Conservation (phyloP, 2,797 vertebrate genomes). For the Clarias platycephalus region DNA sequence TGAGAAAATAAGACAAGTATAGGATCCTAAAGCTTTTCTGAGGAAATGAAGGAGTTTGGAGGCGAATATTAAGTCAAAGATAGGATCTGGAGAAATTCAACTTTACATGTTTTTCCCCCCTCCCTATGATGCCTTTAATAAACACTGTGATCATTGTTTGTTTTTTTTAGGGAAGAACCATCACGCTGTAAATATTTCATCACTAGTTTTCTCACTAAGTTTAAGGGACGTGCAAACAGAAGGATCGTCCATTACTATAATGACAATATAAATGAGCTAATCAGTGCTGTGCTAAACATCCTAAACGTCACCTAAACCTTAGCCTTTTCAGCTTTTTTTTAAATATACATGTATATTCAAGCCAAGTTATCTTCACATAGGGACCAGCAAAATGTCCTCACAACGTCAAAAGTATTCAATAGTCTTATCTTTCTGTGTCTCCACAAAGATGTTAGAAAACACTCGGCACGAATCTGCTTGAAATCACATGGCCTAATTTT, state of each 20-base stretch:
- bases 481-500: not conserved
- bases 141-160: not conserved
- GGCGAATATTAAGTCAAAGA: not conserved
- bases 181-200: not conserved
- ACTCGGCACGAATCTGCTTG: not conserved
- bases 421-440: not conserved
- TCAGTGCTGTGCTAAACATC: not conserved
- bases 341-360: not conserved
- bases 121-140: not conserved
- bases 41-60: not conserved
- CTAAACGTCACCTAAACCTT: not conserved
- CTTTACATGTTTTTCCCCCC: not conserved
- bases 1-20: not conserved
- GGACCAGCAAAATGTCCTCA: not conserved
- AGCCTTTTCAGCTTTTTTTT: not conserved
- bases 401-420: not conserved
- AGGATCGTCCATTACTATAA: not conserved
- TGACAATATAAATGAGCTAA: not conserved
- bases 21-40: not conserved
- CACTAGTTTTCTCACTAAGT: not conserved
- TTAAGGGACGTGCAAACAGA: not conserved
- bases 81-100: not conserved
- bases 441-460: not conserved
- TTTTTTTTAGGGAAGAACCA: not conserved
- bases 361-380: not conserved